phyloP scores from a whole-genome alignment of 2,797 vertebrate species.

The Knipowitschia caucasica region DNA sequence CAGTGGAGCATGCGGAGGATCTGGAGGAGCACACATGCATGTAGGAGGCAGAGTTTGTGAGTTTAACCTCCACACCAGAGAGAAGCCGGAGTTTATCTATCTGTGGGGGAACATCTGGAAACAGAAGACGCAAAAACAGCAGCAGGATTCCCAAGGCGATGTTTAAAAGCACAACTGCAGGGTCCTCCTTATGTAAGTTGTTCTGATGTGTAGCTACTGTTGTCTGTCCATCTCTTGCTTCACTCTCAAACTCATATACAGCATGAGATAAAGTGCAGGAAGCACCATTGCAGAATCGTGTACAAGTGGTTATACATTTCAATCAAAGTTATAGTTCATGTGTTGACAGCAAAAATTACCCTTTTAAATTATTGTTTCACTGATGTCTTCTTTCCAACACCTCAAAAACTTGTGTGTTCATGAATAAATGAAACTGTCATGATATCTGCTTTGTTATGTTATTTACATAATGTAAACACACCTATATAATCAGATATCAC shows the following conservation, averaged over 20 bases:
- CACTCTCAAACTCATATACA: constrained; percentile 33
- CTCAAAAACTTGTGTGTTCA: not conserved
- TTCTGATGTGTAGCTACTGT: constrained; percentile 1
- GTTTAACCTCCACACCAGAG: constrained; percentile 19
- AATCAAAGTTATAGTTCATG: not conserved
- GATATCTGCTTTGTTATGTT: not conserved
- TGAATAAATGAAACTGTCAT: not conserved
- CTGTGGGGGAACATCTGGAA: constrained; percentile 15
- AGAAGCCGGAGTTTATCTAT: constrained; percentile 20
- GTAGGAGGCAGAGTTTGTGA: constrained; percentile 41
- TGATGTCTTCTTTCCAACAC: not conserved
- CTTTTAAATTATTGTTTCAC: not conserved
- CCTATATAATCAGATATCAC: not conserved
- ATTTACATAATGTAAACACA: no score
- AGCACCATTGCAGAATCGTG: not conserved
- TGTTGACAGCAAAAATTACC: not conserved
- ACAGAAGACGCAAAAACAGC: constrained; percentile 18
- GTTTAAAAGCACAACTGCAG: not conserved
- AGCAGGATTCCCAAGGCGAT: constrained; percentile 13
- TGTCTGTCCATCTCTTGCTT: constrained; percentile 12
- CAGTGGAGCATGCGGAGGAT: constrained; percentile 67
- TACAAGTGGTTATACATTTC: not conserved
- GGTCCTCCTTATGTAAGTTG: constrained; percentile 9
- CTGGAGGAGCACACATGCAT: constrained; percentile 71
- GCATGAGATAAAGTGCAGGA: constrained; percentile 41